Conservation (phyloP, 2,797 vertebrate species). For the Myotis daubentonii region DNA sequence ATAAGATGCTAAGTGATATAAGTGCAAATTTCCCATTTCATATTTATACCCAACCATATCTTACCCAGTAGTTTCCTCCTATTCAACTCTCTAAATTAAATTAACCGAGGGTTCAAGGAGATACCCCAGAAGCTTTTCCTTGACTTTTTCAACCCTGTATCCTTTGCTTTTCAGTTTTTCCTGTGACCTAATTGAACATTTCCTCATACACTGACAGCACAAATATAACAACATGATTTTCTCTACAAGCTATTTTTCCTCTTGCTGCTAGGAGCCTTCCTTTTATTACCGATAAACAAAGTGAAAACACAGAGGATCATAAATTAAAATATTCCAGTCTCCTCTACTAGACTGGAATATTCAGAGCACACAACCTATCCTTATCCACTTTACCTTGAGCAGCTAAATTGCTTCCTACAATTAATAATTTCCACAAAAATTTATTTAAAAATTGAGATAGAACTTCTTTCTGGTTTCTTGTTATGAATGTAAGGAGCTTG, state of each 20-base stretch:
- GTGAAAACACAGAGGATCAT: background rate
- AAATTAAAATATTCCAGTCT: background rate
- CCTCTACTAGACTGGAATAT: background rate
- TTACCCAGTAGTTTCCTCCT: background rate
- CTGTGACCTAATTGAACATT: background rate
- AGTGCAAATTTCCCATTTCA: background rate
- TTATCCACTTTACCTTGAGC: background rate
- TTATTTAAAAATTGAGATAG: background rate
- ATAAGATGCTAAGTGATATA: background rate
- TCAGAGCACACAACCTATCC: background rate
- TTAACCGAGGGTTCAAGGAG: background rate
- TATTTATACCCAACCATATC: background rate
- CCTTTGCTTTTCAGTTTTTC: background rate
- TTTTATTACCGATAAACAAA: background rate
- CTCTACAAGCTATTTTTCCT: background rate
- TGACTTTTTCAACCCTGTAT: background rate
- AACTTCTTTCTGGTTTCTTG: background rate
- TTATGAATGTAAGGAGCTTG: background rate
- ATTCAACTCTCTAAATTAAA: conserved; percentile 3
- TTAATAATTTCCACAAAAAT: background rate
- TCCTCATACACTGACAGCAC: background rate
- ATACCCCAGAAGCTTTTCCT: background rate
- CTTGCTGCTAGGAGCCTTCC: background rate
- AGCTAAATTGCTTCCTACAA: background rate
- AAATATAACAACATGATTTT: background rate